These are phyloP conservation scores for Pampusana beccarii DNA, from an alignment of 2,113 vertebrate species.

Conservation along the genomic window DNA sequence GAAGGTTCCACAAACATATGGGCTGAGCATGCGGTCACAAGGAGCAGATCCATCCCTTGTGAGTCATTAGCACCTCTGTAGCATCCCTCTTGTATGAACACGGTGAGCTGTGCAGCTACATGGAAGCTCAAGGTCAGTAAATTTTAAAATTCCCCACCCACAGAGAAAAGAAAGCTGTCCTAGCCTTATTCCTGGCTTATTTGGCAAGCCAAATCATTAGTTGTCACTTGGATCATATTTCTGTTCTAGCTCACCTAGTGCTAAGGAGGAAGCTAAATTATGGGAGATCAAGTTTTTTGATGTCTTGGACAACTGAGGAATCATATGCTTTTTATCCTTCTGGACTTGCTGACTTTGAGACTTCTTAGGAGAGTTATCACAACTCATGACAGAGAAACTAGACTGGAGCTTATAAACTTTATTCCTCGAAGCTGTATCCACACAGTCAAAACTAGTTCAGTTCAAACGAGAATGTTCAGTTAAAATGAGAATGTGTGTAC, in stretches of 20 bases:
- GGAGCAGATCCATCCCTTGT: background rate
- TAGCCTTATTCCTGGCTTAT: background rate
- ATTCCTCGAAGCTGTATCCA: background rate
- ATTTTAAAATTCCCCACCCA: background rate
- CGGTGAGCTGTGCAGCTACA: background rate
- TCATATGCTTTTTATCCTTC: background rate
- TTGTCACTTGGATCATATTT: background rate
- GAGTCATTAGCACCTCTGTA: background rate
- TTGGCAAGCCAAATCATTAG: background rate
- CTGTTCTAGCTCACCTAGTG: background rate
- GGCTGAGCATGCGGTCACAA: background rate
- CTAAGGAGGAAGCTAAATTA: background rate
- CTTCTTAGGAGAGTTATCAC: background rate
- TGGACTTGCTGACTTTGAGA: background rate
- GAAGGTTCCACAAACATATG: background rate
- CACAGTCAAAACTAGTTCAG: background rate
- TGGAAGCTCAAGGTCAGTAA: background rate
- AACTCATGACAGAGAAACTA: background rate
- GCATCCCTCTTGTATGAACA: background rate
- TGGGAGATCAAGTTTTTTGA: background rate
- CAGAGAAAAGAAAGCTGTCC: background rate
- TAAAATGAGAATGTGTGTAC: background rate
- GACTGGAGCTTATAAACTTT: background rate
- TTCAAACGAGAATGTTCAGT: too few species aligned
- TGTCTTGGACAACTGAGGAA: background rate